Evolutionary conservation across 2,797 vertebrate species (phyloP).

Genomic region (Danio kyathit): DNA sequence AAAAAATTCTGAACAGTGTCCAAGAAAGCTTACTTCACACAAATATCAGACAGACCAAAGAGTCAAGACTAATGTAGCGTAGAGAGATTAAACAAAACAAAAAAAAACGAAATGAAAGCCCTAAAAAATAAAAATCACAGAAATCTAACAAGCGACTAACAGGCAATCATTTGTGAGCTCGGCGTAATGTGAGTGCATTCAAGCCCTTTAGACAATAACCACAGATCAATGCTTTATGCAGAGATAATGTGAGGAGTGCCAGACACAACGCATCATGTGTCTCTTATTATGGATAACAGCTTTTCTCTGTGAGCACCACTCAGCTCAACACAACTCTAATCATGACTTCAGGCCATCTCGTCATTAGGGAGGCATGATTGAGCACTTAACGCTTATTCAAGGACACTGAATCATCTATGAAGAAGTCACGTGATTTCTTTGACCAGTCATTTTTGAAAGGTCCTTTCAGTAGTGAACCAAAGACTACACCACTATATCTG

Average conservation of each 20-base stretch:
- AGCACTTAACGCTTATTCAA: slow-evolving; percentile 8
- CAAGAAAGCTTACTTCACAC: neutral
- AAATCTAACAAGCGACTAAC: slow-evolving; percentile 27
- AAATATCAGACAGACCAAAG: slow-evolving; percentile 6
- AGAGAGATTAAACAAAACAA: neutral
- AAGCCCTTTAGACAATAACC: slow-evolving; percentile 61
- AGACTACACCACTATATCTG: neutral
- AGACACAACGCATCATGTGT: slow-evolving; percentile 32
- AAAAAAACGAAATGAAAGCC: neutral
- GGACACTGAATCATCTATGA: neutral
- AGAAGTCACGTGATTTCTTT: neutral
- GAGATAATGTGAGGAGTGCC: slow-evolving; percentile 52
- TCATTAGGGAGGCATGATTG: neutral
- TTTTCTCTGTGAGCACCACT: slow-evolving; percentile 26
- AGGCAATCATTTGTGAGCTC: slow-evolving; percentile 6
- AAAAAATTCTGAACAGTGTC: neutral
- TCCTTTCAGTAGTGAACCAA: neutral
- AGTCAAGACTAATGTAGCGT: neutral
- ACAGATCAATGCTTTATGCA: slow-evolving; percentile 65
- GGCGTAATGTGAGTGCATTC: slow-evolving; percentile 26
- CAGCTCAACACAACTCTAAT: slow-evolving; percentile 31
- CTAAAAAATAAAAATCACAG: neutral
- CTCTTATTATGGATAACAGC: slow-evolving; percentile 38
- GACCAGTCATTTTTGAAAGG: neutral
- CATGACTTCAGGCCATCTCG: slow-evolving; percentile 36